Conservation (phyloP, 2,888 invertebrate species). For the Bruchidius siliquastri region DNA sequence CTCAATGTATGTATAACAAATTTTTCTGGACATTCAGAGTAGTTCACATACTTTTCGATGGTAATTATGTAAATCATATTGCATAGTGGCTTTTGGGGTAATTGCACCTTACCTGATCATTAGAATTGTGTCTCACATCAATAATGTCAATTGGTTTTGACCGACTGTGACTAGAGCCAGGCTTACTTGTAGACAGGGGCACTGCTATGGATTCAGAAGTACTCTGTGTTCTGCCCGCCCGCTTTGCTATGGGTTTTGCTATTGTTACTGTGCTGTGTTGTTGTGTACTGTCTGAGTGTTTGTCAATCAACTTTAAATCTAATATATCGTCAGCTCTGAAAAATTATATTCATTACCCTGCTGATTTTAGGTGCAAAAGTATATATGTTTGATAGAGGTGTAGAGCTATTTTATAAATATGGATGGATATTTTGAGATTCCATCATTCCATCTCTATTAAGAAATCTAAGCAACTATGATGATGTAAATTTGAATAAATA, state of each 20-base stretch:
- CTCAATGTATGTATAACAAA: no score
- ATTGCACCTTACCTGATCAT: not conserved
- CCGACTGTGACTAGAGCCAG: conserved; percentile 33
- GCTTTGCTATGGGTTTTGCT: conserved; percentile 53
- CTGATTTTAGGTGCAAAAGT: no score
- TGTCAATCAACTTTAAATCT: conserved; percentile 71
- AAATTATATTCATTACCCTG: not conserved
- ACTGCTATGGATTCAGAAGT: conserved; percentile 32
- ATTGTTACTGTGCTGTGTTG: conserved; percentile 51
- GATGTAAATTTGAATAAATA: no score
- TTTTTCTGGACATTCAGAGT: no score
- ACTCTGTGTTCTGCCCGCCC: conserved; percentile 48
- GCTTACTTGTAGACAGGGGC: conserved; percentile 27
- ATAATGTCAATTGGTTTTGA: conserved; percentile 44
- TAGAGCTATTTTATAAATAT: no score
- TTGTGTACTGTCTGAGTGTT: conserved; percentile 46
- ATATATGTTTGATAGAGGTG: not conserved
- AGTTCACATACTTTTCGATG: no score
- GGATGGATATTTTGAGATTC: no score
- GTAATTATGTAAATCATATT: no score
- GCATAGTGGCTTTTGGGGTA: no score
- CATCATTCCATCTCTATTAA: no score
- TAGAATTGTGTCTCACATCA: conserved; percentile 18
- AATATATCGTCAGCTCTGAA: conserved; percentile 45
- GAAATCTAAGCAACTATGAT: no score